Percentiles rank a stretch among this genome's conserved stretches.
These are phyloP conservation scores for Caenorhabditis imperialis DNA, from an alignment of 2,888 invertebrate species.

Conservation along the genomic window DNA sequence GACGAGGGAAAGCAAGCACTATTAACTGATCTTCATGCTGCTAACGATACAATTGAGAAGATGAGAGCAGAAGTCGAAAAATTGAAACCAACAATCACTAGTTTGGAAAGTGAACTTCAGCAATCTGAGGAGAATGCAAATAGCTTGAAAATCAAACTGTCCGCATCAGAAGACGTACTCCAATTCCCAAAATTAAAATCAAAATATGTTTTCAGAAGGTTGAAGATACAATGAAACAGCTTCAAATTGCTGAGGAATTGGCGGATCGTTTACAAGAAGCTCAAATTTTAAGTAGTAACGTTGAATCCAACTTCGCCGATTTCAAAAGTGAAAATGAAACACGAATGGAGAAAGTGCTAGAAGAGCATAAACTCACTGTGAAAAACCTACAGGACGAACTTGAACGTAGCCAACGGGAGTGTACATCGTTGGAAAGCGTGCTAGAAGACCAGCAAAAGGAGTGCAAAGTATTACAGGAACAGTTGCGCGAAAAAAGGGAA, in stretches of 20 bases:
- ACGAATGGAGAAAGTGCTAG: slow-evolving; percentile 19
- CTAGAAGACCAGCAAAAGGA: slow-evolving; percentile 54
- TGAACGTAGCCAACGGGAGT: slow-evolving; percentile 47
- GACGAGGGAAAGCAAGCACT: slow-evolving; percentile 46
- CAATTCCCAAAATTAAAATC: neutral
- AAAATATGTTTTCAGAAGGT: slow-evolving; percentile 9
- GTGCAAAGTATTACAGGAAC: slow-evolving; percentile 23
- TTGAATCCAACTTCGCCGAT: slow-evolving; percentile 26
- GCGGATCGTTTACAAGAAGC: slow-evolving; percentile 33
- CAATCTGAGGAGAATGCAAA: slow-evolving; percentile 7
- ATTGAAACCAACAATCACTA: slow-evolving; percentile 33
- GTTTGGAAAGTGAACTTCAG: slow-evolving; percentile 16
- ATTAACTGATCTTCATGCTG: slow-evolving; percentile 45
- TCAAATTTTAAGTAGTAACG: slow-evolving; percentile 37
- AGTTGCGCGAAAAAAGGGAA: slow-evolving; percentile 19
- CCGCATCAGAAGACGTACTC: slow-evolving; percentile 31
- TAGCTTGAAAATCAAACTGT: slow-evolving; percentile 20
- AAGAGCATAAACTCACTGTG: slow-evolving; percentile 27
- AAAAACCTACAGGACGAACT: slow-evolving; percentile 36
- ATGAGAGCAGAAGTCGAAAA: slow-evolving; percentile 7
- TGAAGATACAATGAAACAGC: slow-evolving; percentile 16
- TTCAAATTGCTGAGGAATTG: slow-evolving; percentile 32
- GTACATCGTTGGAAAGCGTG: slow-evolving; percentile 38
- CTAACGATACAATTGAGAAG: slow-evolving; percentile 38
- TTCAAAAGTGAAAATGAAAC: slow-evolving; percentile 31